Conservation (phyloP, 2,113 vertebrate species). For the Trochalopteron elliotii region DNA sequence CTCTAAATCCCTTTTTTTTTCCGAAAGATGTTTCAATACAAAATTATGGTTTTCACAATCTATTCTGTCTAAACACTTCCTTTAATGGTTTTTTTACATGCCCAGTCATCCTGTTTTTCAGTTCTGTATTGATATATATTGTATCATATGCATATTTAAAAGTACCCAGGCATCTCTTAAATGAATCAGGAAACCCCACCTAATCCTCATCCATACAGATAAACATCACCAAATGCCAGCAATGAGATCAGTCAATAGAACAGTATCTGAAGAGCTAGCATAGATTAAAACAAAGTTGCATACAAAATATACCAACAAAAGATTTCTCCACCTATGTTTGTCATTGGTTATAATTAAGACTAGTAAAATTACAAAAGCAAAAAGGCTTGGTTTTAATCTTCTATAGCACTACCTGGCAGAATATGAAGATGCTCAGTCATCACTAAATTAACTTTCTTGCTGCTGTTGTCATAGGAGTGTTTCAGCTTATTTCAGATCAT, state of each 20-base stretch:
- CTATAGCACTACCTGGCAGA: background rate
- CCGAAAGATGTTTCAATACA: background rate
- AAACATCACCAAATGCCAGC: conserved; percentile 11
- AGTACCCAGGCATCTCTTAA: background rate
- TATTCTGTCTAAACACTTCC: background rate
- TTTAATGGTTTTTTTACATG: background rate
- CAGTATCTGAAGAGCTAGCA: background rate
- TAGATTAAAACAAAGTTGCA: conserved; percentile 13
- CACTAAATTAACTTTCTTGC: background rate
- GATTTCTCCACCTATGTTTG: background rate
- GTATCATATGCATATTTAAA: background rate
- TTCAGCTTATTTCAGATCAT: background rate
- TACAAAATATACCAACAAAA: background rate
- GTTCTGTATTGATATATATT: background rate
- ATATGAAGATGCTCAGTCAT: background rate
- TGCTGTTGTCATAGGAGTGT: background rate
- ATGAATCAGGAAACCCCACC: background rate
- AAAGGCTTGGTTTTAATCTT: background rate
- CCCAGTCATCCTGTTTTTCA: background rate
- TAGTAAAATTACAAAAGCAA: background rate
- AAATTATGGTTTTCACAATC: background rate
- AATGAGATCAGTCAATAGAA: background rate
- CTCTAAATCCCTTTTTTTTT: background rate
- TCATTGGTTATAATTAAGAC: background rate
- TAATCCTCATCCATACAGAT: background rate